Percentiles rank a stretch among this genome's conserved stretches.
phyloP scores from a whole-genome alignment of 2,888 invertebrate genomes.

The Cryptus viduatorius region DNA sequence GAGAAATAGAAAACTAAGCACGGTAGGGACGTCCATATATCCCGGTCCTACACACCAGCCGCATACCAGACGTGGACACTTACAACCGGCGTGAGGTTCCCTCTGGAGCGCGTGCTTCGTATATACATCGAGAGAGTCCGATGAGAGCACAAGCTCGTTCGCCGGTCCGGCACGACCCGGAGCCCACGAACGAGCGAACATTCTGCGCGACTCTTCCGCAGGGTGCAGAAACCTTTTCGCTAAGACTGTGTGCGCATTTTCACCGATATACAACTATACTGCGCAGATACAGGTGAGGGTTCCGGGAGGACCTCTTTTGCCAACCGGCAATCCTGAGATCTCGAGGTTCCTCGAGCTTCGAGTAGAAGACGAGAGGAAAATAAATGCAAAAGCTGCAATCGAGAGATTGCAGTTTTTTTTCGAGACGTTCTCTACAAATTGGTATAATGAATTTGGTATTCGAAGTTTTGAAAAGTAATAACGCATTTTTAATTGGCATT shows the following conservation, averaged over 20 bases:
- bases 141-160: conserved; percentile 27
- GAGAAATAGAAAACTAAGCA: conserved; percentile 66
- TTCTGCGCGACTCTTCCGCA: conserved; percentile 60
- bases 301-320: conserved; percentile 64
- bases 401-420: conserved; percentile 41
- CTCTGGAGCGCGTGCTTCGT: conserved; percentile 60
- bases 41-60: conserved; percentile 75
- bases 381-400: conserved; percentile 46
- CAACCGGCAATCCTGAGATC: conserved; percentile 61
- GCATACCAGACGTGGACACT: conserved; percentile 81
- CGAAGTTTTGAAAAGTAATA: not conserved
- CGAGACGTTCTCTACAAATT: conserved; percentile 14
- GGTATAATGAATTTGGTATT: not conserved
- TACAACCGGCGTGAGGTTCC: conserved; percentile 75
- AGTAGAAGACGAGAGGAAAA: conserved; percentile 35
- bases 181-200: conserved; percentile 46
- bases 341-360: conserved; percentile 55
- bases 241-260: conserved; percentile 26
- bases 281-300: conserved; percentile 43
- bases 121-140: conserved; percentile 35
- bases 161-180: conserved; percentile 35
- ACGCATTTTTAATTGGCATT: too few species aligned
- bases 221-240: conserved; percentile 52
- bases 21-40: conserved; percentile 77
- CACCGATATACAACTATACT: conserved; percentile 41